phyloP scores from a whole-genome alignment of 2,888 invertebrate genomes.

The Melipona bicolor region DNA sequence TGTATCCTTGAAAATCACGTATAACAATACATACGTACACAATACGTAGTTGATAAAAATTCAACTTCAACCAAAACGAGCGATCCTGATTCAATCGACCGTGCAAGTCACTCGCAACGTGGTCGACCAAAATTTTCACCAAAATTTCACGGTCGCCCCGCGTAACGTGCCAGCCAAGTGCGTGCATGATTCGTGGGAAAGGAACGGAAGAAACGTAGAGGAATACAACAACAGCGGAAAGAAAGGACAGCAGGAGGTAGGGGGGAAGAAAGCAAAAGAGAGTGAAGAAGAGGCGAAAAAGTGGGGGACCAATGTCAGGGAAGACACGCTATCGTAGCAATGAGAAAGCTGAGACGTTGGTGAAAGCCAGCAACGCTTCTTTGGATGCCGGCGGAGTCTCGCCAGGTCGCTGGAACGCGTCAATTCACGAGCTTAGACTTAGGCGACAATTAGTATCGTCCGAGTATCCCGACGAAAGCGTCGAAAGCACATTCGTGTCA shows the following conservation, averaged over 20 bases:
- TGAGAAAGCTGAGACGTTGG: slow-evolving; percentile 81
- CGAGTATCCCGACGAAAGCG: neutral
- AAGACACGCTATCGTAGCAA: slow-evolving; percentile 62
- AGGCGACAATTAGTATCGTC: slow-evolving; percentile 64
- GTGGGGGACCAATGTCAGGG: slow-evolving; percentile 61
- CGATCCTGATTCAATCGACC: too few species aligned
- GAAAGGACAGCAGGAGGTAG: neutral
- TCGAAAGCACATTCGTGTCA: neutral
- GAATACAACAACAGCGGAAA: neutral
- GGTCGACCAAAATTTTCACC: too few species aligned
- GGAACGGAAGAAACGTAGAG: slow-evolving; percentile 10
- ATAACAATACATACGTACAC: too few species aligned
- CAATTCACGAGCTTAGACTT: slow-evolving; percentile 67
- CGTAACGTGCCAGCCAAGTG: neutral
- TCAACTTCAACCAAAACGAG: too few species aligned
- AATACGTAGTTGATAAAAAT: too few species aligned
- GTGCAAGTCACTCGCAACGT: too few species aligned
- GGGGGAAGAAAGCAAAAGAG: slow-evolving; percentile 42
- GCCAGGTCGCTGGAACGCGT: slow-evolving; percentile 60
- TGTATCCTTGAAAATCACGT: too few species aligned
- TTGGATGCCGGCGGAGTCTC: slow-evolving; percentile 68
- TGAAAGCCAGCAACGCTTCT: slow-evolving; percentile 78
- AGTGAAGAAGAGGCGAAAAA: slow-evolving; percentile 59
- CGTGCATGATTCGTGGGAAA: neutral
- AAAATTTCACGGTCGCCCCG: too few species aligned